phyloP scores from a whole-genome alignment of 2,888 invertebrate species.

The Brenthis ino region DNA sequence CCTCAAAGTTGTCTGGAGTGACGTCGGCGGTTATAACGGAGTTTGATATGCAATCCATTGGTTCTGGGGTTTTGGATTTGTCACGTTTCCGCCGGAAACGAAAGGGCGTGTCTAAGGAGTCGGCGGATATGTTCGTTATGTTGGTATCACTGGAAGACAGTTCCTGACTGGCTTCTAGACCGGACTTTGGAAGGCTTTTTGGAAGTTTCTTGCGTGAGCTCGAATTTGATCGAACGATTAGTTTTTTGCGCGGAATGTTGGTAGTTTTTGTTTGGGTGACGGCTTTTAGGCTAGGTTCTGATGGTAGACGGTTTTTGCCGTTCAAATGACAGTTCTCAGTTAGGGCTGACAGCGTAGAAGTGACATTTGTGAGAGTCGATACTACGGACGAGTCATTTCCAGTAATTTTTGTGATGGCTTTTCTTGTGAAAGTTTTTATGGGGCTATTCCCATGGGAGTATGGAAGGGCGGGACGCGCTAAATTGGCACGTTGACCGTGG shows the following conservation, averaged over 20 bases:
- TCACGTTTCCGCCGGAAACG: constrained; percentile 74
- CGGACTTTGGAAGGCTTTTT: constrained; percentile 59
- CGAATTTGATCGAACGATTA: constrained; percentile 71
- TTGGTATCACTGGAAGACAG: constrained; percentile 78
- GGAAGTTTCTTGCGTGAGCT: constrained; percentile 71
- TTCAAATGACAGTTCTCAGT: constrained; percentile 77
- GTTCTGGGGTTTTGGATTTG: constrained; percentile 73
- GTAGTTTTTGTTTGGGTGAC: constrained; percentile 52
- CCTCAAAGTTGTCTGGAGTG: constrained; percentile 72
- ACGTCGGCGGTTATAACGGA: constrained; percentile 72
- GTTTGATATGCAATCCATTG: constrained; percentile 72
- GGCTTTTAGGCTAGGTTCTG: constrained; percentile 68
- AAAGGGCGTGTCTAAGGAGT: constrained; percentile 73
- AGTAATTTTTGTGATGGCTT: constrained; percentile 58
- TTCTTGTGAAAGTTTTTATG: constrained; percentile 68
- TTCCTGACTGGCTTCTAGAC: constrained; percentile 67
- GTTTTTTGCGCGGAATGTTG: constrained; percentile 64
- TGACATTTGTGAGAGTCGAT: constrained; percentile 62
- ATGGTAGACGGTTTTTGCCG: constrained; percentile 69
- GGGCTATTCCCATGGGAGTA: constrained; percentile 69
- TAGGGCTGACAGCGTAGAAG: constrained; percentile 69
- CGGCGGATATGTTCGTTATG: constrained; percentile 74
- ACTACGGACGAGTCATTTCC: constrained; percentile 56
- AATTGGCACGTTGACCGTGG: constrained; percentile 73
- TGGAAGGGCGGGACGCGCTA: constrained; percentile 64